Percentiles rank a stretch among this genome's conserved stretches.
These are phyloP conservation scores for Nothocercus nigrocapillus DNA, from an alignment of 2,113 vertebrate species.

Conservation along the genomic window DNA sequence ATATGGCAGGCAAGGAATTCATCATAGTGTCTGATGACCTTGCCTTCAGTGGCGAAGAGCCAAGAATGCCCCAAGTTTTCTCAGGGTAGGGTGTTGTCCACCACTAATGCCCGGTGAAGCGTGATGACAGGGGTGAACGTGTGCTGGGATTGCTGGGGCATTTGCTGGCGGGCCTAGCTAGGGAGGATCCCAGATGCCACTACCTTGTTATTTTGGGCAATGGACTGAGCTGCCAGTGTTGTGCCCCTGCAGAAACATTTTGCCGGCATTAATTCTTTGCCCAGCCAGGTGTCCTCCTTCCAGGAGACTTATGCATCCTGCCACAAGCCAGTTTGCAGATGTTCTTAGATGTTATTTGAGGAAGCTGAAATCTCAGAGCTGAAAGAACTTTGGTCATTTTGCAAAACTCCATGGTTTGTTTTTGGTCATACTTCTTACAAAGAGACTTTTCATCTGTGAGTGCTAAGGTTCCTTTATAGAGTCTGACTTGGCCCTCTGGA, in stretches of 20 bases:
- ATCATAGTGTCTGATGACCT: constrained; percentile 64
- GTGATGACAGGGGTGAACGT: constrained; percentile 71
- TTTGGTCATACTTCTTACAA: neutral
- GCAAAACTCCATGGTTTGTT: neutral
- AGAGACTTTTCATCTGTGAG: no score
- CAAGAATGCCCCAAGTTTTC: constrained; percentile 79
- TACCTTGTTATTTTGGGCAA: constrained; percentile 76
- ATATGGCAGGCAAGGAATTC: constrained; percentile 62
- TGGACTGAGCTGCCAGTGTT: constrained; percentile 52
- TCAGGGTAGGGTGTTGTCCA: constrained; percentile 73
- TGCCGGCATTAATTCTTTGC: neutral
- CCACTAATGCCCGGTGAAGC: constrained; percentile 62
- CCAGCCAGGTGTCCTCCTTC: neutral
- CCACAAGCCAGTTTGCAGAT: neutral
- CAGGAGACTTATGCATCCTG: neutral
- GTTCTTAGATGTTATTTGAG: neutral
- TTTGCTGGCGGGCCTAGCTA: constrained; percentile 65
- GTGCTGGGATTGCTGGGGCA: constrained; percentile 57
- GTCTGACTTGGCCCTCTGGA: neutral
- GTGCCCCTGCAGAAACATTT: constrained; percentile 14
- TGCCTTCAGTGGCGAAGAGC: constrained; percentile 57
- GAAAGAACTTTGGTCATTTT: neutral
- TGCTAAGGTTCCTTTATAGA: neutral
- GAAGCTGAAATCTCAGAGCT: neutral
- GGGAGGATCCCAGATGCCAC: constrained; percentile 73